Evolutionary conservation across 2,113 vertebrate species (phyloP).

Genomic region (Salvelinus namaycush): DNA sequence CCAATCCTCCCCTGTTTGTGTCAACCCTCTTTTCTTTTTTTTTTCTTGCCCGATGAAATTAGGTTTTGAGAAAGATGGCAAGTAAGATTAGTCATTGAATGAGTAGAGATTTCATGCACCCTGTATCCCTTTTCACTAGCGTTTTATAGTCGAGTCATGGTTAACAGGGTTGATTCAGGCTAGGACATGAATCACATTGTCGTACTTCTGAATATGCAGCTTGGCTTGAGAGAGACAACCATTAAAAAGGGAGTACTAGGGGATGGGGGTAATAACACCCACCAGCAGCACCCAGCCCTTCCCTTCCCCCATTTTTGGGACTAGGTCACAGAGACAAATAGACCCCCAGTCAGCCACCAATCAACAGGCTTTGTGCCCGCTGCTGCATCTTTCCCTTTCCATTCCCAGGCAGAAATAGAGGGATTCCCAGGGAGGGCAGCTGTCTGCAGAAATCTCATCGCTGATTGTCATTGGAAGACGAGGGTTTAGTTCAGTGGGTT

Average conservation of each 20-base stretch:
- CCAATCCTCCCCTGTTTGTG: background rate
- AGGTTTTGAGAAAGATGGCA: background rate
- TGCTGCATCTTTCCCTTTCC: conserved; percentile 41
- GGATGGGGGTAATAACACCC: background rate
- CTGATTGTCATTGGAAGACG: background rate
- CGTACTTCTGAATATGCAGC: too few relatives aligned
- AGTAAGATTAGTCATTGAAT: background rate
- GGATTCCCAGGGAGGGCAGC: background rate
- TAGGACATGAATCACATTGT: background rate
- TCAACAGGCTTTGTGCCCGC: conserved; percentile 64
- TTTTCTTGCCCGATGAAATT: too few relatives aligned
- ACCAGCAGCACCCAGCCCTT: background rate
- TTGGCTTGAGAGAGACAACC: too few relatives aligned
- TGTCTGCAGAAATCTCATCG: background rate
- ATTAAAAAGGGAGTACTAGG: too few relatives aligned
- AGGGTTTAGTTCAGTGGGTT: too few relatives aligned
- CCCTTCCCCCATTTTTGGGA: conserved; percentile 30
- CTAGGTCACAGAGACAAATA: conserved; percentile 42
- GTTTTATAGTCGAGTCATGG: background rate
- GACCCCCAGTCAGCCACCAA: conserved; percentile 46
- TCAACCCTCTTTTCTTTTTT: background rate
- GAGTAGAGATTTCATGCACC: background rate
- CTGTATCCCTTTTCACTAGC: too few relatives aligned
- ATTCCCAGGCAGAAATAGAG: background rate
- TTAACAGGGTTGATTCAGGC: background rate